A percentile compares a stretch with the other conserved stretches of the same genome.
Evolutionary conservation across 2,888 invertebrate genomes (phyloP).

Genomic region (Polydrusus tereticollis): DNA sequence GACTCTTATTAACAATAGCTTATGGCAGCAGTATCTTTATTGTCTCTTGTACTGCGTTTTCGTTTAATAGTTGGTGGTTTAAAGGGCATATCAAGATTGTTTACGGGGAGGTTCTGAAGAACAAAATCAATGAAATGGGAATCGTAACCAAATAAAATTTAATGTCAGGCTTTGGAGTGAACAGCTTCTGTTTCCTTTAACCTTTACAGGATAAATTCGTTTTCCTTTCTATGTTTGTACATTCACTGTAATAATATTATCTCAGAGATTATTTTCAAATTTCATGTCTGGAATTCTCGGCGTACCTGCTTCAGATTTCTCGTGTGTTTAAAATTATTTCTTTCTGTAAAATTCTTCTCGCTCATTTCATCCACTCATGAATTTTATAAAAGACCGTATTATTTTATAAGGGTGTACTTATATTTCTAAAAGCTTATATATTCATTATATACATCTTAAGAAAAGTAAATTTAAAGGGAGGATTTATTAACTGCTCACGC

Average conservation of each 20-base stretch:
- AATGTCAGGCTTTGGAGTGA: slow-evolving; percentile 7
- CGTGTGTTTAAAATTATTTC: neutral
- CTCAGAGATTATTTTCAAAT: neutral
- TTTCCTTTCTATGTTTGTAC: neutral
- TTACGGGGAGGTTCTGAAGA: slow-evolving; percentile 4
- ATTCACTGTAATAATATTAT: neutral
- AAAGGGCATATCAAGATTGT: no score
- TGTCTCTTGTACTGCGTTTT: no score
- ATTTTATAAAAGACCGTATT: no score
- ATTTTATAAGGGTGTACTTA: no score
- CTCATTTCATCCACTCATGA: neutral
- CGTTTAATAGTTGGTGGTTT: no score
- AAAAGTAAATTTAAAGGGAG: no score
- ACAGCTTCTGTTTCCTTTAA: slow-evolving; percentile 13
- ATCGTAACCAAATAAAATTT: slow-evolving; percentile 27
- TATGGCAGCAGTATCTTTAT: no score
- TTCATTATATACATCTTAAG: no score
- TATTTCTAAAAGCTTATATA: no score
- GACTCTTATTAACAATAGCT: no score
- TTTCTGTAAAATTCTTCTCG: neutral
- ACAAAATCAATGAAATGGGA: slow-evolving; percentile 24
- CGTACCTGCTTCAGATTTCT: neutral
- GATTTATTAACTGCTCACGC: no score
- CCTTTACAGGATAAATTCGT: neutral
- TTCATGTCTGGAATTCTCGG: neutral